Evolutionary conservation across 1,140 invertebrate species (phyloP).

Genomic region (Holotrichia oblita): DNA sequence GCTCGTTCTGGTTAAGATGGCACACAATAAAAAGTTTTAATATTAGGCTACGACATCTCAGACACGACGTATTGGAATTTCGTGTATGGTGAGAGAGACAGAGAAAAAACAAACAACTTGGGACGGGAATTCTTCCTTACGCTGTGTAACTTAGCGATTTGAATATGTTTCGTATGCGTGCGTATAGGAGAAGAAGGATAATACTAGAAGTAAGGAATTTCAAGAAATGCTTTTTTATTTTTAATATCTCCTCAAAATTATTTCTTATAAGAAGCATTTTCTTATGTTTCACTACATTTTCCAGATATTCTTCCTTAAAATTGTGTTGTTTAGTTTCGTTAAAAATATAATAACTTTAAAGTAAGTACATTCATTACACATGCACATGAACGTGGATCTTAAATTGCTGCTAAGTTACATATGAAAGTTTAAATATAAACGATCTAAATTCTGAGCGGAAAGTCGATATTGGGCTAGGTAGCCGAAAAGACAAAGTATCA

Average conservation of each 20-base stretch:
- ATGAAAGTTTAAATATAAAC: too few relatives aligned
- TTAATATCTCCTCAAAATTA: not conserved
- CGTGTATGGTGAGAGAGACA: not conserved
- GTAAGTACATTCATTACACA: too few relatives aligned
- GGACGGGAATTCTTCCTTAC: not conserved
- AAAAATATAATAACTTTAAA: too few relatives aligned
- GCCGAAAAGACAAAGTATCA: too few relatives aligned
- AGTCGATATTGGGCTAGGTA: too few relatives aligned
- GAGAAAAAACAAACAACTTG: conserved; percentile 25
- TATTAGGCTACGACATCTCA: not conserved
- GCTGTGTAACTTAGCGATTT: not conserved
- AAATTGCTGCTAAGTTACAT: too few relatives aligned
- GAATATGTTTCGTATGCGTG: not conserved
- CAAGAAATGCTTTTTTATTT: not conserved
- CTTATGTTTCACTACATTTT: too few relatives aligned
- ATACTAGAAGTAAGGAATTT: not conserved
- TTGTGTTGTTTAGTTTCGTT: too few relatives aligned
- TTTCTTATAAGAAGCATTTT: not conserved
- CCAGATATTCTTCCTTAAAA: too few relatives aligned
- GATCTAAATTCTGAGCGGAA: too few relatives aligned
- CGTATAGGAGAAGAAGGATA: not conserved
- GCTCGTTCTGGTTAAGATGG: conserved; percentile 20
- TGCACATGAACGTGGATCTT: too few relatives aligned
- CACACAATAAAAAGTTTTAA: conserved; percentile 34
- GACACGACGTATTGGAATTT: not conserved